Conservation (phyloP, 1,140 invertebrate genomes). For the Drosophila pachea region DNA sequence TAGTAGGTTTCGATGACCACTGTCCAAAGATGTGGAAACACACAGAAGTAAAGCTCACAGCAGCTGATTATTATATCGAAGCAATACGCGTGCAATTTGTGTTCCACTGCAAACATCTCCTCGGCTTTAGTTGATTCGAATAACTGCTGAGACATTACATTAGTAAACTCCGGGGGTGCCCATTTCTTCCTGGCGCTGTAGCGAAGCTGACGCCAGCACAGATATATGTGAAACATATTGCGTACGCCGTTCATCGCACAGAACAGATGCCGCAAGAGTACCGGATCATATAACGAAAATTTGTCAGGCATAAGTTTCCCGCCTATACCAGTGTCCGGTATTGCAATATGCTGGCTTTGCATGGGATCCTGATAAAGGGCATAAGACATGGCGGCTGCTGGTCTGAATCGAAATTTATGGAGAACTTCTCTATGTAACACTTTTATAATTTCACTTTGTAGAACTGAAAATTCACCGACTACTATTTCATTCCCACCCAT, state of each 20-base stretch:
- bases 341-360: conserved; percentile 10
- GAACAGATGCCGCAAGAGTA: conserved; percentile 48
- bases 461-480: too few relatives aligned
- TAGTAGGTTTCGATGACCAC: conserved; percentile 26
- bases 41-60: conserved; percentile 37
- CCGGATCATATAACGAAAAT: conserved; percentile 24
- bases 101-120: conserved; percentile 13
- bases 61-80: conserved; percentile 39
- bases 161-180: conserved; percentile 10
- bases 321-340: conserved; percentile 13
- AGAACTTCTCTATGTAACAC: background rate
- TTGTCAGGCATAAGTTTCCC: background rate
- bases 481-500: too few relatives aligned
- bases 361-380: conserved; percentile 48
- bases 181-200: background rate
- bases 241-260: conserved; percentile 19
- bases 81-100: background rate
- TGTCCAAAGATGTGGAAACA: conserved; percentile 34
- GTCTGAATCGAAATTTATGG: background rate
- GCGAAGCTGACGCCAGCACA: conserved; percentile 46
- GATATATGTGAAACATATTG: conserved; percentile 24
- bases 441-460: too few relatives aligned
- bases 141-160: background rate
- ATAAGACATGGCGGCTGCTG: conserved; percentile 16
- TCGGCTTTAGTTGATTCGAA: conserved; percentile 29